phyloP scores from a whole-genome alignment of 2,797 vertebrate species.

The Chaetophractus vellerosus region DNA sequence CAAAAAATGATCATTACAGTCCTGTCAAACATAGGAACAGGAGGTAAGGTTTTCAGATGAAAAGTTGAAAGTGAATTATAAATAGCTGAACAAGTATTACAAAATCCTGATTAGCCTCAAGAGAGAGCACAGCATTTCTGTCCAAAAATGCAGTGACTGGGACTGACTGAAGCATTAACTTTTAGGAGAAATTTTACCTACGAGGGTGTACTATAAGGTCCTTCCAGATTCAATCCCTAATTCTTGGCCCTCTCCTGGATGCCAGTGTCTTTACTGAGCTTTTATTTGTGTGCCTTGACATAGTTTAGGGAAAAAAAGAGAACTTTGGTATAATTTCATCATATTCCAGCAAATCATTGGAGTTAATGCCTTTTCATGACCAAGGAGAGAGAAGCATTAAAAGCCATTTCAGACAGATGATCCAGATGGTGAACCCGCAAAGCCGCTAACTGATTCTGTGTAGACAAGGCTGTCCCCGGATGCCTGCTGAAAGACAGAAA shows the following conservation, averaged over 20 bases:
- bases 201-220: not conserved
- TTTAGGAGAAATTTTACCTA: not conserved
- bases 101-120: not conserved
- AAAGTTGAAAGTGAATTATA: conserved; percentile 67
- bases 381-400: not conserved
- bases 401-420: not conserved
- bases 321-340: not conserved
- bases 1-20: not conserved
- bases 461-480: not conserved
- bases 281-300: not conserved
- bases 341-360: not conserved
- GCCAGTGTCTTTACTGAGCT: not conserved
- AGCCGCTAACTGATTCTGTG: rapidly evolving
- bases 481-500: not conserved
- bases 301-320: not conserved
- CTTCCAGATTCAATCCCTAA: not conserved
- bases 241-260: not conserved
- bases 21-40: conserved; percentile 52
- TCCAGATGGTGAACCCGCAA: not conserved
- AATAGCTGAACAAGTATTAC: conserved; percentile 49
- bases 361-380: not conserved
- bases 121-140: not conserved
- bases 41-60: conserved; percentile 29
- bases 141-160: not conserved
- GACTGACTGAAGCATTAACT: not conserved